Evolutionary conservation across 2,797 vertebrate species (phyloP), one percentile per base, ranked within the genome.

Genomic region (Odontamblyopus rebecca): DNA sequence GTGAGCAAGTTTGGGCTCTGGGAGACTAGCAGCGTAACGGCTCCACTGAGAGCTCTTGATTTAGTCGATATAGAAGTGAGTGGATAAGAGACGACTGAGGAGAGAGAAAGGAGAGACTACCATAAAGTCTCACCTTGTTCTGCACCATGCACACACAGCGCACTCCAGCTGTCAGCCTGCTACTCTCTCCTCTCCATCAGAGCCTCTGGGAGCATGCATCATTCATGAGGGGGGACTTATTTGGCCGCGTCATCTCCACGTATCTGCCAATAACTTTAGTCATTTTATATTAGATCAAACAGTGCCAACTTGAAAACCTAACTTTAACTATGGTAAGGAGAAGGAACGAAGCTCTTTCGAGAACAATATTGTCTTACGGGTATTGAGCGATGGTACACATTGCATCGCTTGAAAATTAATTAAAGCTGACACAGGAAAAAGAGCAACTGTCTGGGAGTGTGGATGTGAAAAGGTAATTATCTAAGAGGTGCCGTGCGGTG

Each of bases 171-270:
- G 82, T 88, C 84, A 83, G 74, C 85, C 81, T 82, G 76, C 85
- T 79, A 77, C 59, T 29, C 80, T 79, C 62, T 81, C 85, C 81
- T 87, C 84, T 86, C 86, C 73, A 75, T 76, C 86, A 81, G 75
- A 77, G 77, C 84, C 51, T 23, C 76, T 68, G 61, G 83, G 78
- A 76, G 75, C 81, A 91, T 92, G 80, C 84, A 93, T 93, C 85
- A 92, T 93, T 93, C 86, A 93, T 92, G 87, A 91, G 87, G 76
- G 76, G 77, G 80, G 84, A 82, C 83, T 86, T 85, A 86, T 90
- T 90, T 87, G 86, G 76, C 85, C 85, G 87, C 74, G 78, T 91
- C 89, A 90, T 90, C 82, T 77, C 77, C 73, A 65, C 67, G 72
- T 74, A 77, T 80, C 69, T 83, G 87, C 83, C 88, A 85, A 86